phyloP scores from a whole-genome alignment of 1,140 invertebrate species.

The Drosophila virilis region DNA sequence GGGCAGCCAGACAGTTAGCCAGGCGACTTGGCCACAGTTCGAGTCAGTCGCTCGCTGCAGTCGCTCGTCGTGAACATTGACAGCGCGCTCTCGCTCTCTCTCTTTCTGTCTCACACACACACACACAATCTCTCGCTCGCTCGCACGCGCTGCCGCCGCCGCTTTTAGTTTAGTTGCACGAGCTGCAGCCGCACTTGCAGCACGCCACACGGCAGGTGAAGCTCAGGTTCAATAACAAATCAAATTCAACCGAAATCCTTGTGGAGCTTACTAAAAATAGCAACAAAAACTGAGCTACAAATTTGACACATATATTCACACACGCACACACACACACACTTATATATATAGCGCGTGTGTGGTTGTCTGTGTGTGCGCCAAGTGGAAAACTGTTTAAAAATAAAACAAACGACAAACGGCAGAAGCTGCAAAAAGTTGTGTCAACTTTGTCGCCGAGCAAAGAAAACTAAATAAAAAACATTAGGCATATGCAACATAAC shows the following conservation, averaged over 20 bases:
- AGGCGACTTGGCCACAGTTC: conserved; percentile 40
- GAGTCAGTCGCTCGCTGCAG: conserved; percentile 65
- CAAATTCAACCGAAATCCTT: conserved; percentile 5
- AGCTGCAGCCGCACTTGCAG: conserved; percentile 23
- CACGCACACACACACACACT: conserved; percentile 7
- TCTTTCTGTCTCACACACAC: background rate
- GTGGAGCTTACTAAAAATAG: conserved; percentile 56
- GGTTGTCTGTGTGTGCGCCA: conserved; percentile 40
- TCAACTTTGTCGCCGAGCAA: conserved; percentile 1
- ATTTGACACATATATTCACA: conserved; percentile 11
- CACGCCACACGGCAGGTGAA: conserved; percentile 3
- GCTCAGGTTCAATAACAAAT: background rate
- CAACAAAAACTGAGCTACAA: conserved; percentile 31
- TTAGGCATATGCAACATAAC: conserved; percentile 15
- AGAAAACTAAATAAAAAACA: conserved; percentile 16
- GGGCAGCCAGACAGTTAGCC: conserved; percentile 25
- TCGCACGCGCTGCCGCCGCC: conserved; percentile 7
- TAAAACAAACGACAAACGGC: conserved; percentile 51
- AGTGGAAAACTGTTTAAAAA: conserved; percentile 74
- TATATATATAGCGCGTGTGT: conserved; percentile 36
- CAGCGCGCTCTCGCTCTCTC: conserved; percentile 5
- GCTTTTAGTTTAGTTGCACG: conserved; percentile 20
- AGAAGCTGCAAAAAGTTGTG: conserved; percentile 27
- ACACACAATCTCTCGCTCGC: background rate
- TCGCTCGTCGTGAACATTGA: conserved; percentile 46